Base-by-base conservation (phyloP, 2,113 vertebrate species). In the Lichenostomus cassidix region DNA sequence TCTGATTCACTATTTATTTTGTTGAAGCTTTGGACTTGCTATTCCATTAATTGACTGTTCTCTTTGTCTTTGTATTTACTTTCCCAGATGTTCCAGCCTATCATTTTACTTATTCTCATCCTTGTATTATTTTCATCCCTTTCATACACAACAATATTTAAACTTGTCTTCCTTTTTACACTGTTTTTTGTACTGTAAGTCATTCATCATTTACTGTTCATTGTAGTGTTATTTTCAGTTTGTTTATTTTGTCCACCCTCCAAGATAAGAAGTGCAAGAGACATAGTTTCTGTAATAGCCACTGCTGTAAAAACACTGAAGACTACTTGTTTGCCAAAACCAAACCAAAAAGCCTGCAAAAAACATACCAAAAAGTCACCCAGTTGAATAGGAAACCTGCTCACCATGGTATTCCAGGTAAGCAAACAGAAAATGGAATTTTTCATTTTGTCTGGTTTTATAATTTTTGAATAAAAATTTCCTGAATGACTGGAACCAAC, bases 71-170 rank as follows among this genome's bases (percentile, higher is more conserved):
- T 98, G 92, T 98, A 95, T 97, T 98, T 98, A 97, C 96, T 95
- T 98, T 98, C 98, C 97, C 97, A 99, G 99, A 99, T 99, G 99
- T 99, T 99, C 98, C 99, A 99, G 98, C 99, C 99, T 97, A 99
- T 99, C 98, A 99, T 99, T 99, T 98, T 99, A 98, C 98, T 99
- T 97, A 99, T 99, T 97, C 99, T 99, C 98, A 99, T 99, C 96
- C 99, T 99, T 95, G 99, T 99, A 98, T 98, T 99, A 98, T 99
- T 99, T 98, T 99, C 99, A 91, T 99, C 99, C 75, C 99, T 99
- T 97, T 99, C 99, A 89, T 99, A 99, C 97, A 99, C 99, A 97
- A 99, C 99, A 95, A 99, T 99, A 98, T 99, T 99, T 98, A 99
- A 99, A 98, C 98, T 99, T 98, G 99, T 99, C 96, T 99, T 99